Percentiles rank a stretch among this genome's conserved stretches.
These are phyloP conservation scores for Colinus virginianus DNA, from an alignment of 2,113 vertebrate genomes.

Conservation along the genomic window DNA sequence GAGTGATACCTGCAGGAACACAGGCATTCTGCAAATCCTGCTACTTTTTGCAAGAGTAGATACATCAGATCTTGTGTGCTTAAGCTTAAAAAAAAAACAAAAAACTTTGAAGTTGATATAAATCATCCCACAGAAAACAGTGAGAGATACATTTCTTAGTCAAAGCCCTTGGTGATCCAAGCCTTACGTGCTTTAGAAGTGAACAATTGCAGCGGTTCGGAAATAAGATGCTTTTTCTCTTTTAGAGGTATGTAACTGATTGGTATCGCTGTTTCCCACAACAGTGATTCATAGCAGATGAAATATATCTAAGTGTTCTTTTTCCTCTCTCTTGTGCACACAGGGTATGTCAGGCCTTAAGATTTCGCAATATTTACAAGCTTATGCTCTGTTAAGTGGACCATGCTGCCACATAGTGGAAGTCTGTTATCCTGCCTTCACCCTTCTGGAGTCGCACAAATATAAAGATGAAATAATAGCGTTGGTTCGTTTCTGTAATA, in stretches of 20 bases:
- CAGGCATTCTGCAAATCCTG: not conserved
- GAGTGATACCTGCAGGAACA: not conserved
- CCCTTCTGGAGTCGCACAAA: slow-evolving; percentile 5
- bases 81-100: not conserved
- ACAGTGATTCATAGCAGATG: not conserved
- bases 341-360: not conserved
- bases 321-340: not conserved
- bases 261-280: slow-evolving; percentile 2
- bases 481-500: slow-evolving; percentile 81
- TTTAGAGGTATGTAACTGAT: slow-evolving; percentile 2
- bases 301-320: slow-evolving; percentile 21
- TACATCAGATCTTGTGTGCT: not conserved
- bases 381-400: slow-evolving; percentile 78
- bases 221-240: not conserved
- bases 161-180: not conserved
- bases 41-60: not conserved
- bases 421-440: not conserved
- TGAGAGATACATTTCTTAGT: not conserved
- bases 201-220: not conserved
- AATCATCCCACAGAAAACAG: not conserved
- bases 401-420: slow-evolving; percentile 92
- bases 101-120: not conserved
- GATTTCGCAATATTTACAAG: not conserved
- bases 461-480: slow-evolving; percentile 74
- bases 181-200: not conserved